A percentile compares a stretch with the other conserved stretches of the same genome.
phyloP scores from a whole-genome alignment of 37 sponge, comb jelly and placozoan species.

The Beroe forskalii region DNA sequence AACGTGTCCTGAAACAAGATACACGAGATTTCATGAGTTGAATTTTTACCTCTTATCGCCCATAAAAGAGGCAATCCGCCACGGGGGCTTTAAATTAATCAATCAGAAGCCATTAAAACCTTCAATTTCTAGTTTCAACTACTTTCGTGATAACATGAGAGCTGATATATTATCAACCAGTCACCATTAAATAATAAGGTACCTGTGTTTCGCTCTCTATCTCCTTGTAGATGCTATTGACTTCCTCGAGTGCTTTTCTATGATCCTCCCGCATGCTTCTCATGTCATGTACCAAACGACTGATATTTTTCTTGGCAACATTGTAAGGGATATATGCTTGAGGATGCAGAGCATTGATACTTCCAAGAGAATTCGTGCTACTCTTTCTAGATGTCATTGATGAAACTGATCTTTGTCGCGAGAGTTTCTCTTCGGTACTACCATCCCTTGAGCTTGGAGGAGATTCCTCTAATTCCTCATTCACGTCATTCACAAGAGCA shows the following conservation, averaged over 20 bases:
- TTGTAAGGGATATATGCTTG: constrained; percentile 50
- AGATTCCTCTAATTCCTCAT: not conserved
- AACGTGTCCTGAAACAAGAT: constrained; percentile 43
- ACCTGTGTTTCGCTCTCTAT: constrained; percentile 48
- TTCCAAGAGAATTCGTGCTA: not conserved
- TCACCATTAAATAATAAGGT: too few relatives aligned
- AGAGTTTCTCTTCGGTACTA: not conserved
- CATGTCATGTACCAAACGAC: constrained; percentile 11
- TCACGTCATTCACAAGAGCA: not conserved
- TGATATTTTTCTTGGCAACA: constrained; percentile 50
- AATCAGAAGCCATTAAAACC: too few relatives aligned
- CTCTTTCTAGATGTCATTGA: not conserved
- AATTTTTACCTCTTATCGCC: too few relatives aligned
- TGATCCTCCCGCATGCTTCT: constrained; percentile 43
- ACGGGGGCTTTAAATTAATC: too few relatives aligned
- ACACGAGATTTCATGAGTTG: too few relatives aligned
- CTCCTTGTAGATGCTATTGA: constrained; percentile 36
- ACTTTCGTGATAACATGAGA: too few relatives aligned
- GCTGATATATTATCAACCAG: too few relatives aligned
- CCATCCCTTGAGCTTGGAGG: not conserved
- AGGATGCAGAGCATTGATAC: not conserved
- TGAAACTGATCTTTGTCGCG: not conserved
- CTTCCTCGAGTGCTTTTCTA: not conserved
- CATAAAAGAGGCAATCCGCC: too few relatives aligned
- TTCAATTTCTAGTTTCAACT: too few relatives aligned